Evolutionary conservation across 2,888 invertebrate species (phyloP).

Genomic region (Metallyticus violacea): DNA sequence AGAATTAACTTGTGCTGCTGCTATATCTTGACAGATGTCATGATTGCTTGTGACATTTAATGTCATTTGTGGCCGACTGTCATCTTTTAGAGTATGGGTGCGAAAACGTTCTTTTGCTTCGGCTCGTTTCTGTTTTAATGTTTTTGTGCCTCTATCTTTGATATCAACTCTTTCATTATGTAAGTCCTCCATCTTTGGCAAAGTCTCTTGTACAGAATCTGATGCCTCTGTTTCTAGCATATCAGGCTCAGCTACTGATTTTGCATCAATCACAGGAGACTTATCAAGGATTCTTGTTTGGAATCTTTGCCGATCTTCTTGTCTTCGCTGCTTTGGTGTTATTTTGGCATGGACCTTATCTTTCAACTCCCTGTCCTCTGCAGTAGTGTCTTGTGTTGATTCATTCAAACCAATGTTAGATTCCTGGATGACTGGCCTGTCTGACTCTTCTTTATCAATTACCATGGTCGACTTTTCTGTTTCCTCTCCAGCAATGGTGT

Average conservation of each 20-base stretch:
- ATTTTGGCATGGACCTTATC: conserved; percentile 39
- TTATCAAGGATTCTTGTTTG: conserved; percentile 60
- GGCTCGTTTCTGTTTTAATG: conserved; percentile 56
- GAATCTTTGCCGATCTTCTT: conserved; percentile 65
- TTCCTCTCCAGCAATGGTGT: conserved; percentile 65
- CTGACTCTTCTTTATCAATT: neutral
- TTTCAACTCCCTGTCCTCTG: neutral
- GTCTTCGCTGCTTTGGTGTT: conserved; percentile 64
- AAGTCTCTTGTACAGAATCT: conserved; percentile 7
- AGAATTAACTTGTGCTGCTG: neutral
- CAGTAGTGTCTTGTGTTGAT: neutral
- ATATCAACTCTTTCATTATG: neutral
- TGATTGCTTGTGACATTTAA: neutral
- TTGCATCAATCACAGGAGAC: conserved; percentile 40
- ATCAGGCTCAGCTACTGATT: conserved; percentile 26
- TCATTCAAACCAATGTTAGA: neutral
- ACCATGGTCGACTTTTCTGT: conserved; percentile 29
- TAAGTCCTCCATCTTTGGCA: conserved; percentile 19
- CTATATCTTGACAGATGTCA: too few species aligned
- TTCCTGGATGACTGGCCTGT: neutral
- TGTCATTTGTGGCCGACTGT: neutral
- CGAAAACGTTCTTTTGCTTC: conserved; percentile 71
- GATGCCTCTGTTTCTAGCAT: conserved; percentile 19
- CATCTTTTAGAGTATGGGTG: conserved; percentile 63
- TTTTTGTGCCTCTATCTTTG: conserved; percentile 47